Evolutionary conservation across 2,113 vertebrate species (phyloP).

Genomic region (Perognathus longimembris): DNA sequence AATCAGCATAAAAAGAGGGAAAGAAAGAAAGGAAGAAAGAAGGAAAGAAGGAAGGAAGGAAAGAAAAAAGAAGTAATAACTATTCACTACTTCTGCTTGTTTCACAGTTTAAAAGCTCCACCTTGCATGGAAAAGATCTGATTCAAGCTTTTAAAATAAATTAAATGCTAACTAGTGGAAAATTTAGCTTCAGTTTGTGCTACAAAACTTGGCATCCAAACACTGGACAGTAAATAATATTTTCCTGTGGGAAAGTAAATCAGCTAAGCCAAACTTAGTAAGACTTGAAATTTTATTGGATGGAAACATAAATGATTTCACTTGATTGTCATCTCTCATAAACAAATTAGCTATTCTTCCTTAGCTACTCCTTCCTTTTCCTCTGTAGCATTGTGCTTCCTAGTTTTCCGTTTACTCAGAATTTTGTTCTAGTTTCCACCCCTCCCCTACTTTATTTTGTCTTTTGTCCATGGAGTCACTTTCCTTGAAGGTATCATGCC

Average conservation of each 20-base stretch:
- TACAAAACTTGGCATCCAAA: constrained; percentile 68
- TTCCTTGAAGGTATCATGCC: background rate
- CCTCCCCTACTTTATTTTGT: background rate
- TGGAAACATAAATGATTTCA: background rate
- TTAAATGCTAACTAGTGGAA: constrained; percentile 62
- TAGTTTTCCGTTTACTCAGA: background rate
- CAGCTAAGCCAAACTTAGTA: constrained; percentile 59
- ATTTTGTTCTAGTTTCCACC: background rate
- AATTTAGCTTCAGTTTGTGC: constrained; percentile 72
- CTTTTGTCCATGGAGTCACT: background rate
- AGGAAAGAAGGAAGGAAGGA: too few species aligned
- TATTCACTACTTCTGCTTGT: constrained; percentile 14
- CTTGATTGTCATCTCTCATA: background rate
- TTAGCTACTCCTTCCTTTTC: background rate
- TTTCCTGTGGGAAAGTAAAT: constrained; percentile 43
- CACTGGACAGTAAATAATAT: constrained; percentile 56
- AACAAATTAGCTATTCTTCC: background rate
- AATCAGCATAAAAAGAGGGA: too few species aligned
- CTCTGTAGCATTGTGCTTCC: background rate
- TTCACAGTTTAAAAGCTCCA: constrained; percentile 69
- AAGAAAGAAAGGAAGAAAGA: too few species aligned
- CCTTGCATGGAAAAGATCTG: constrained; percentile 59
- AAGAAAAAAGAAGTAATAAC: background rate
- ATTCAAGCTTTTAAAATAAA: constrained; percentile 74
- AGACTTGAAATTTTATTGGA: constrained; percentile 47